These are phyloP conservation scores for Drosophila nr. medialis DNA, from an alignment of 2,888 invertebrate genomes.

Conservation along the genomic window DNA sequence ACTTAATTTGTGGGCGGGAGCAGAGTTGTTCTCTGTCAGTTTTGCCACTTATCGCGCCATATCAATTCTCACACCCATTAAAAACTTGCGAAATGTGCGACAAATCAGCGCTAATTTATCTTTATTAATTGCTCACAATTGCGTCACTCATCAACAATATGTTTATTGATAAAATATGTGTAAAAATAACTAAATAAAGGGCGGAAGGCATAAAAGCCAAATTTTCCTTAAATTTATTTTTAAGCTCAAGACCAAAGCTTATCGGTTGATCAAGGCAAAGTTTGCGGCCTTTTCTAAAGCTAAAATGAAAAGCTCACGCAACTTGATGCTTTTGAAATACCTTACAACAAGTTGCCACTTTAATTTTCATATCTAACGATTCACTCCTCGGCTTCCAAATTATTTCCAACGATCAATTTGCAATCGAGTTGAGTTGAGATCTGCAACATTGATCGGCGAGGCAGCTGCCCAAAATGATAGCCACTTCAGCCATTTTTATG, in stretches of 20 bases:
- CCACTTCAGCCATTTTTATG: constrained; percentile 62
- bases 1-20: constrained; percentile 54
- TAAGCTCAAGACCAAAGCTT: not conserved
- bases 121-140: constrained; percentile 52
- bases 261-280: not conserved
- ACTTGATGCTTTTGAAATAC: not conserved
- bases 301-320: not conserved
- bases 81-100: constrained; percentile 41
- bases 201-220: not conserved
- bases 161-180: constrained; percentile 23
- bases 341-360: not conserved
- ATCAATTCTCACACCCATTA: constrained; percentile 69
- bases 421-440: constrained; percentile 20
- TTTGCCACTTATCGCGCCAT: constrained; percentile 39
- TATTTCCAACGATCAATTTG: constrained; percentile 39
- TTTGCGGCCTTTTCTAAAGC: not conserved
- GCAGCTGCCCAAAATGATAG: constrained; percentile 39
- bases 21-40: constrained; percentile 25
- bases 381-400: constrained; percentile 6
- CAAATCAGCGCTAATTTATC: constrained; percentile 49
- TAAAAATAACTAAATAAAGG: not conserved
- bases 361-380: constrained; percentile 1
- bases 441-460: constrained; percentile 29
- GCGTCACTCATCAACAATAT: constrained; percentile 24
- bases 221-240: not conserved